Base-by-base conservation (phyloP, 2,888 invertebrate species). In the Cantharis nigra region DNA sequence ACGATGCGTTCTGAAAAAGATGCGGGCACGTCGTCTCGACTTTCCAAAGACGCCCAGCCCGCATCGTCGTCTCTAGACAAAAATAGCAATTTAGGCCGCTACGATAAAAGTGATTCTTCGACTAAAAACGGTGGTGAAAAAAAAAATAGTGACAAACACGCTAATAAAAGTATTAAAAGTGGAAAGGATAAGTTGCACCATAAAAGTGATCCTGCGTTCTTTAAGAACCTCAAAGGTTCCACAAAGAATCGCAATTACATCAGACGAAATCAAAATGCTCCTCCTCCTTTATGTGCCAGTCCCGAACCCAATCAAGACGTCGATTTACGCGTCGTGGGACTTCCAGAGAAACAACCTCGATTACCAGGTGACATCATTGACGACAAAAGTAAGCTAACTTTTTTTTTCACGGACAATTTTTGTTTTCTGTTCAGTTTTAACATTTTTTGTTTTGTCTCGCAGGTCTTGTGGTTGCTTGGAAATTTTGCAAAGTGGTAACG, bases 241-340 rank as follows among this genome's bases (percentile, higher is more conserved):
- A 89, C 90, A 85, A 91, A 91, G 88, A 91, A 91, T 84, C 90
- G 93, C 74, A 91, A 92, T 86, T 94, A 94, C 89, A 90, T 93
- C 86, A 89, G 93, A 75, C 90, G 93, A 75, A 93, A 93, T 87
- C 89, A 91, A 80, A 91, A 91, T 80, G 90, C 89, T 82, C 92
- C 91, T 49, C 49, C 49, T 49, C 49, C 13, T 49, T 23, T 13
- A 13, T 23, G 23, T 26, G 90, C 90, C 83, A 93, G 91, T 87
- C 92, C 91, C 30, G 91, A 91, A 82, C 87, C 81, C 9, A 84
- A 83, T 73, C 80, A 80, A 28, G 89, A 90, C 82, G 87, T 88
- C 65, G 89, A 89, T 83, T 83, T 89, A 16, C 84, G 89, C 63
- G 72, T 87, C n/a, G 80, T 82, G 33, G 87, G 82, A 63, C 87